Evolutionary conservation across 2,888 invertebrate genomes (phyloP).

Genomic region (Melieria omissa): DNA sequence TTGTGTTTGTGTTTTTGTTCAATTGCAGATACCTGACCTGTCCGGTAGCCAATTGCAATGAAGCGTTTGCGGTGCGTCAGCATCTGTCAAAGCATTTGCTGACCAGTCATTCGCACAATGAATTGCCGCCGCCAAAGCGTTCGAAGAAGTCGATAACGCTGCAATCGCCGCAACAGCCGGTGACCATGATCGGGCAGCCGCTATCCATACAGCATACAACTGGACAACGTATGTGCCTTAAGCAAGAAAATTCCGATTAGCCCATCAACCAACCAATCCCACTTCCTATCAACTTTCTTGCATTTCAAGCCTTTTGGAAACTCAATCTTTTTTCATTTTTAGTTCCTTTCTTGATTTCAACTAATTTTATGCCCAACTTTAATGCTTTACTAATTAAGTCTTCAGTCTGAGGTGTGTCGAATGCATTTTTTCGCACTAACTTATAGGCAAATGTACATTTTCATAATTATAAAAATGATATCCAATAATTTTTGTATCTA

Average conservation of each 20-base stretch:
- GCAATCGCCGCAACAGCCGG: slow-evolving; percentile 62
- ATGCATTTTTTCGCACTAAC: too few species aligned
- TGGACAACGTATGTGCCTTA: slow-evolving; percentile 61
- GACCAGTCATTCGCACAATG: slow-evolving; percentile 66
- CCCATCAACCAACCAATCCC: not conserved
- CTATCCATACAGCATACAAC: slow-evolving; percentile 64
- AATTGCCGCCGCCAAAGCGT: slow-evolving; percentile 66
- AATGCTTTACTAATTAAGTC: too few species aligned
- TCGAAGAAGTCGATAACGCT: slow-evolving; percentile 62
- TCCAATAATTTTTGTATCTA: too few species aligned
- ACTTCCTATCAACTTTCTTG: slow-evolving; percentile 1
- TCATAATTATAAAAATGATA: too few species aligned
- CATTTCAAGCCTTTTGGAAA: not conserved
- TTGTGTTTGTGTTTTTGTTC: not conserved
- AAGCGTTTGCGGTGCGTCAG: slow-evolving; percentile 67
- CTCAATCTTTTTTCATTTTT: slow-evolving; percentile 19
- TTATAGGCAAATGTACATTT: too few species aligned
- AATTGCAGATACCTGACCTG: slow-evolving; percentile 62
- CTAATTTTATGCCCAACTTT: too few species aligned
- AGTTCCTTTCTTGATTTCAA: too few species aligned
- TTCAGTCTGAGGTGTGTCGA: too few species aligned
- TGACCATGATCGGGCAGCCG: slow-evolving; percentile 65
- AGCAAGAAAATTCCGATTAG: slow-evolving; percentile 11
- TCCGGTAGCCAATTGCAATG: slow-evolving; percentile 65
- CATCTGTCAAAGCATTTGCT: slow-evolving; percentile 67